phyloP scores from a whole-genome alignment of 2,797 vertebrate species.

The Tolypeutes matacus region DNA sequence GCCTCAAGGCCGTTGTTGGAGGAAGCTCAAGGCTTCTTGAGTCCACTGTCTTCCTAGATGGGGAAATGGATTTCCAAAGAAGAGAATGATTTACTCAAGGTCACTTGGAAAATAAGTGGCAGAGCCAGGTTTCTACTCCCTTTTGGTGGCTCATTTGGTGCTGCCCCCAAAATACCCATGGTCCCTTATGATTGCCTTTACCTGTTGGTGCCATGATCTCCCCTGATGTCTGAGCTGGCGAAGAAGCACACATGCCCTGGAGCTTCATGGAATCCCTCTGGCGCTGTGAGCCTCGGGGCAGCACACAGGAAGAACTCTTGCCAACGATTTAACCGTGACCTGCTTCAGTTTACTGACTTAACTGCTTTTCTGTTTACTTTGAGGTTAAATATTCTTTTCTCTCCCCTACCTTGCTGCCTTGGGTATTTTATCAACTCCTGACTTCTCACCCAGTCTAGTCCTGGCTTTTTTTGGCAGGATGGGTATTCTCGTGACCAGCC shows the following conservation, averaged over 20 bases:
- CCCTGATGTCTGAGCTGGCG: neutral
- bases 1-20: neutral
- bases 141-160: neutral
- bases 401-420: neutral
- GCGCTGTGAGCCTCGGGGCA: neutral
- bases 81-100: neutral
- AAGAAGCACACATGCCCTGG: fast-evolving
- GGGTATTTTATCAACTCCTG: neutral
- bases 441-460: neutral
- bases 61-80: neutral
- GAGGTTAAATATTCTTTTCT: neutral
- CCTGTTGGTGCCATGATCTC: neutral
- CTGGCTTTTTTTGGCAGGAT: neutral
- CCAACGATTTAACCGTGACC: neutral
- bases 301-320: neutral
- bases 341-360: neutral
- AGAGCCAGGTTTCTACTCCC: neutral
- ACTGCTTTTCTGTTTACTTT: neutral
- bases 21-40: neutral
- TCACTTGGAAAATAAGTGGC: neutral
- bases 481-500: neutral
- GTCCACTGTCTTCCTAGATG: neutral
- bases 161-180: neutral
- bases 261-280: neutral
- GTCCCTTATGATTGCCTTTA: neutral